Evolutionary conservation across 2,113 vertebrate genomes (phyloP).

Genomic region (Coturnix japonica): DNA sequence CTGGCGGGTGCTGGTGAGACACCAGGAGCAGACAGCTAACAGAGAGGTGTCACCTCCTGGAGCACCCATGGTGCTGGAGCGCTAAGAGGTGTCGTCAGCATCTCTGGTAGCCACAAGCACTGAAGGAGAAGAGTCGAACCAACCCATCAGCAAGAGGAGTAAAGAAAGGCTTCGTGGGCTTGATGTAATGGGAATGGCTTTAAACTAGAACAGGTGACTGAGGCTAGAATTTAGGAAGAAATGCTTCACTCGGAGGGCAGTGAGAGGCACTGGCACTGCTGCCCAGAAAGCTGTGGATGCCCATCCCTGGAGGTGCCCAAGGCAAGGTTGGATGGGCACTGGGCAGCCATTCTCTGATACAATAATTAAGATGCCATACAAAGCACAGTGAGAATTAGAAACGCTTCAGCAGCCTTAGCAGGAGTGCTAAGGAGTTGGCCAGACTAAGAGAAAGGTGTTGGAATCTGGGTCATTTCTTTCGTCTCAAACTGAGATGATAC

Average conservation of each 20-base stretch:
- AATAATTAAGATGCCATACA: background rate
- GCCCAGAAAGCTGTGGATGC: no score
- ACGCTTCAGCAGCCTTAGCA: background rate
- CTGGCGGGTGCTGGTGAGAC: background rate
- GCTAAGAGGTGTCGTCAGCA: background rate
- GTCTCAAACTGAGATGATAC: accelerated
- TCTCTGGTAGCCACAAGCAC: background rate
- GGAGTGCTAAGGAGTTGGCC: background rate
- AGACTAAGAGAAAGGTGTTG: background rate
- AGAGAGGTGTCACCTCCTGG: background rate
- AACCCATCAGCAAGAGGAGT: background rate
- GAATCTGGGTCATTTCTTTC: background rate
- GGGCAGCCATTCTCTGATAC: no score
- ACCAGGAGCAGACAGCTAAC: background rate
- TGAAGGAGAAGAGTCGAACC: background rate
- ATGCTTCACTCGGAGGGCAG: no score
- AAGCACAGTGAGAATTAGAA: background rate
- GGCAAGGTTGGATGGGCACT: no score
- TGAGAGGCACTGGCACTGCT: no score
- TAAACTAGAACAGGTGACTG: no score
- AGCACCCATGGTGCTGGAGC: background rate
- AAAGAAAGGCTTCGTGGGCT: background rate
- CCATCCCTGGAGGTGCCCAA: no score
- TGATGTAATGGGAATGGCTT: background rate
- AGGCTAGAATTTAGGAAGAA: no score